A percentile compares a stretch with the other conserved stretches of the same genome.
These are phyloP conservation scores for Caenorhabditis afra DNA, from an alignment of 2,888 invertebrate genomes.

Conservation along the genomic window DNA sequence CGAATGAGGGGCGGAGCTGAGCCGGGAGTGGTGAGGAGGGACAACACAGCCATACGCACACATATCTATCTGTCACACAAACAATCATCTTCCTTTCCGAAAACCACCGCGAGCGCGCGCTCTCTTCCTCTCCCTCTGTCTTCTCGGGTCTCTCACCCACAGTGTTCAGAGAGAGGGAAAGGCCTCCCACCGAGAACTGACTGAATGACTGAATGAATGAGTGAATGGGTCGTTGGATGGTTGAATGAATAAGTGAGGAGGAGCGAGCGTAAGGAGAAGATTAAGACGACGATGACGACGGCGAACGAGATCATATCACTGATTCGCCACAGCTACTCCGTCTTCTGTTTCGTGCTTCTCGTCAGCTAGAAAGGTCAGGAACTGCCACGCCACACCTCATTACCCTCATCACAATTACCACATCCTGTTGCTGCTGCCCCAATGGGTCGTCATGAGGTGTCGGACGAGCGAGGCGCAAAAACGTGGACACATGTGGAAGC, in stretches of 20 bases:
- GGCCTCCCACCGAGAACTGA: slow-evolving; percentile 58
- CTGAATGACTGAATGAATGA: slow-evolving; percentile 53
- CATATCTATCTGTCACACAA: slow-evolving; percentile 62
- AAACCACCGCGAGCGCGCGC: slow-evolving; percentile 52
- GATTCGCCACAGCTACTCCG: neutral
- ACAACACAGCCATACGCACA: slow-evolving; percentile 51
- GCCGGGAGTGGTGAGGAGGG: slow-evolving; percentile 16
- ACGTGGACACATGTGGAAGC: slow-evolving; percentile 36
- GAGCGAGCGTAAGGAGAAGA: slow-evolving; percentile 54
- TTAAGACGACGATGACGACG: slow-evolving; percentile 33
- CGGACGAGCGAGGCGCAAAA: slow-evolving; percentile 28
- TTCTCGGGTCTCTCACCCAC: slow-evolving; percentile 14
- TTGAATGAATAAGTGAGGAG: slow-evolving; percentile 60
- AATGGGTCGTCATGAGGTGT: slow-evolving; percentile 50
- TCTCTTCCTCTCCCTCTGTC: slow-evolving; percentile 43
- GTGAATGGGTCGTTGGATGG: slow-evolving; percentile 58
- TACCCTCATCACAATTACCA: slow-evolving; percentile 37
- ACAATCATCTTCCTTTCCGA: slow-evolving; percentile 63
- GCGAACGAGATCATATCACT: slow-evolving; percentile 44
- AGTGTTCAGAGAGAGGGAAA: slow-evolving; percentile 54
- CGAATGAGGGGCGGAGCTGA: slow-evolving; percentile 6
- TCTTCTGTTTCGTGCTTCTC: neutral
- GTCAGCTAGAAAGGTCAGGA: slow-evolving; percentile 6
- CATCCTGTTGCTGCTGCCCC: slow-evolving; percentile 31
- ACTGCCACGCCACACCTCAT: slow-evolving; percentile 52